Percentiles rank a stretch among this genome's conserved stretches.
phyloP scores from a whole-genome alignment of 2,797 vertebrate species.

The Oryzias sinensis region DNA sequence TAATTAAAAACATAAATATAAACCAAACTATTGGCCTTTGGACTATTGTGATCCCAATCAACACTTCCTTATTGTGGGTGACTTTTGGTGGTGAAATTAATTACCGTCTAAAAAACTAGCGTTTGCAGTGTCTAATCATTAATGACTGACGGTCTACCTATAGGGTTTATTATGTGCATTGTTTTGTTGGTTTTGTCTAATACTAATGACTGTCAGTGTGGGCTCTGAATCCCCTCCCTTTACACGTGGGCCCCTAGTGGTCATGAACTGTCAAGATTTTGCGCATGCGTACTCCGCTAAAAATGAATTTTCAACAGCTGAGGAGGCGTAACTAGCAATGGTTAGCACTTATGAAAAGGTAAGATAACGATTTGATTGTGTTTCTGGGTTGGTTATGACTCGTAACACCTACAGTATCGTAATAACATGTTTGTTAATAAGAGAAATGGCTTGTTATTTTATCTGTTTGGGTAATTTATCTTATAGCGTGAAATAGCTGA shows the following conservation, averaged over 20 bases:
- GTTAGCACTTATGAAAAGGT: conserved; percentile 72
- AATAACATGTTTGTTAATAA: background rate
- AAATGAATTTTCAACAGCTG: conserved; percentile 78
- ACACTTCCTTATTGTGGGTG: no score
- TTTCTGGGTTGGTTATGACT: conserved; percentile 18
- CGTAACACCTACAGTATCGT: background rate
- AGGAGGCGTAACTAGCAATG: conserved; percentile 70
- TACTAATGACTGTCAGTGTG: no score
- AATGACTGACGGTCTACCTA: no score
- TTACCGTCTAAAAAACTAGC: no score
- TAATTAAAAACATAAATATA: no score
- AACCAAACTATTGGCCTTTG: no score
- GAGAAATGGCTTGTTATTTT: fast-evolving
- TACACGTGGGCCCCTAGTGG: conserved; percentile 60
- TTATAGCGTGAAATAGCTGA: conserved; percentile 6
- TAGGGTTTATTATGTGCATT: no score
- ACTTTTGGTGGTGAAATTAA: no score
- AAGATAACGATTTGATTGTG: conserved; percentile 50
- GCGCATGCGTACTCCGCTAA: conserved; percentile 69
- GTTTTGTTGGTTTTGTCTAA: no score
- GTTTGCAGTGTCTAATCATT: no score
- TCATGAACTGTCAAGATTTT: conserved; percentile 45
- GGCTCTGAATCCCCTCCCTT: conserved; percentile 3
- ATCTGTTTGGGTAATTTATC: background rate
- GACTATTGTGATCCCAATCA: no score